Evolutionary conservation across 2,888 invertebrate species (phyloP).

Genomic region (Orgyia antiqua): DNA sequence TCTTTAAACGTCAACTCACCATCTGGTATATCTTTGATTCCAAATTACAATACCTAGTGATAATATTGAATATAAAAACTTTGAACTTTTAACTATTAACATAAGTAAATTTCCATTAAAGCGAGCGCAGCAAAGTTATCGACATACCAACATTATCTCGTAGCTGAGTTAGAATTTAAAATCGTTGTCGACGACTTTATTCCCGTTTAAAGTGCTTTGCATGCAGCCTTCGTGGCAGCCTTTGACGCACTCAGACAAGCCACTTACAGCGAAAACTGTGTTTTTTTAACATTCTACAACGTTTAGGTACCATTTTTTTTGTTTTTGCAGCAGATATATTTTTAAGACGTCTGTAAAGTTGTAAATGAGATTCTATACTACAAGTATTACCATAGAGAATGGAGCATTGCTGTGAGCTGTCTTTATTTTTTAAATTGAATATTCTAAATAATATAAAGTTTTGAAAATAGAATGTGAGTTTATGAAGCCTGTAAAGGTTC

Average conservation of each 20-base stretch:
- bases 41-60: too few relatives aligned
- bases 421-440: too few relatives aligned
- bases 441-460: too few relatives aligned
- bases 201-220: constrained; percentile 43
- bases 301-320: constrained; percentile 37
- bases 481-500: too few relatives aligned
- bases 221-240: constrained; percentile 42
- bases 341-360: constrained; percentile 39
- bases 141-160: constrained; percentile 36
- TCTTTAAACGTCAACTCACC: too few relatives aligned
- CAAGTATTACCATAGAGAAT: too few relatives aligned
- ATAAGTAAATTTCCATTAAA: too few relatives aligned
- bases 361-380: constrained; percentile 28
- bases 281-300: constrained; percentile 40
- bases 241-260: constrained; percentile 60
- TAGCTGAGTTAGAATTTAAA: constrained; percentile 43
- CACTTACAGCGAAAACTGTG: constrained; percentile 57
- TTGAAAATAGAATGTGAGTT: too few relatives aligned
- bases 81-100: too few relatives aligned
- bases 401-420: too few relatives aligned
- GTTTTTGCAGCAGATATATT: constrained; percentile 17
- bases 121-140: constrained; percentile 33
- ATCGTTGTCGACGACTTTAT: constrained; percentile 41
- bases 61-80: too few relatives aligned
- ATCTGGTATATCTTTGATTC: too few relatives aligned